These are phyloP conservation scores for Pangasius krempfi DNA, from an alignment of 2,797 vertebrate species.

Conservation along the genomic window DNA sequence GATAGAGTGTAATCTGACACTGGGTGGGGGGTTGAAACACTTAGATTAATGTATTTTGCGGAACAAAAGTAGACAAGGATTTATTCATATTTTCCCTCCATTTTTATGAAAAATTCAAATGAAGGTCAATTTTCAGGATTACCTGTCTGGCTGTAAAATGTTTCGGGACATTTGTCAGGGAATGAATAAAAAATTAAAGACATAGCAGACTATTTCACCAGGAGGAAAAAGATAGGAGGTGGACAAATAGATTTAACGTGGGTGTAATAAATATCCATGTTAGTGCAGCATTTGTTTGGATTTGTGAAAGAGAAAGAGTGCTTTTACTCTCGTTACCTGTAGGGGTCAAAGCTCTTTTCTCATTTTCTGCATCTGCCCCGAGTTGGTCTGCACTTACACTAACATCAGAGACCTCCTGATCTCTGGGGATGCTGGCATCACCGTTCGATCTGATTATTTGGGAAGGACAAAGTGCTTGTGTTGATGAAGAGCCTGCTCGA, in stretches of 20 bases:
- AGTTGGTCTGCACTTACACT: constrained; percentile 42
- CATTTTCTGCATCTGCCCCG: constrained; percentile 14
- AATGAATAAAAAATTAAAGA: constrained; percentile 60
- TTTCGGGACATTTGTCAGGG: constrained; percentile 54
- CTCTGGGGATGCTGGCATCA: constrained; percentile 67
- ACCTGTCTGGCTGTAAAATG: constrained; percentile 59
- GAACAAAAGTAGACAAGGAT: constrained; percentile 66
- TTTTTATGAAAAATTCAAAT: constrained; percentile 65
- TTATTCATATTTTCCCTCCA: constrained; percentile 64
- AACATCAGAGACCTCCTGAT: constrained; percentile 54
- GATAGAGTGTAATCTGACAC: constrained; percentile 61
- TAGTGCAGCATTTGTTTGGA: constrained; percentile 1
- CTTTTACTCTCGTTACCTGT: constrained; percentile 37
- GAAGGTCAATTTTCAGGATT: constrained; percentile 62
- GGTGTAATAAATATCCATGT: constrained; percentile 1
- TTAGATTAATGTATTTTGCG: constrained; percentile 64
- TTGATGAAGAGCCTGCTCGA: constrained; percentile 83
- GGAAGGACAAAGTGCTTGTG: constrained; percentile 86
- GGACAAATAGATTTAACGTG: constrained; percentile 27
- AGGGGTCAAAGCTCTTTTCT: constrained; percentile 25
- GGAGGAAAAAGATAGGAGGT: constrained; percentile 16
- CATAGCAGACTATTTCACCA: constrained; percentile 42
- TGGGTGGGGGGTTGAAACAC: constrained; percentile 51
- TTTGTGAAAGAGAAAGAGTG: neutral
- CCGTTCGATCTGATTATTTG: constrained; percentile 84